A percentile compares a stretch with the other conserved stretches of the same genome.
Conservation (phyloP, 92 coral and sea anemone species). For the Epizoanthus illoricatus region DNA sequence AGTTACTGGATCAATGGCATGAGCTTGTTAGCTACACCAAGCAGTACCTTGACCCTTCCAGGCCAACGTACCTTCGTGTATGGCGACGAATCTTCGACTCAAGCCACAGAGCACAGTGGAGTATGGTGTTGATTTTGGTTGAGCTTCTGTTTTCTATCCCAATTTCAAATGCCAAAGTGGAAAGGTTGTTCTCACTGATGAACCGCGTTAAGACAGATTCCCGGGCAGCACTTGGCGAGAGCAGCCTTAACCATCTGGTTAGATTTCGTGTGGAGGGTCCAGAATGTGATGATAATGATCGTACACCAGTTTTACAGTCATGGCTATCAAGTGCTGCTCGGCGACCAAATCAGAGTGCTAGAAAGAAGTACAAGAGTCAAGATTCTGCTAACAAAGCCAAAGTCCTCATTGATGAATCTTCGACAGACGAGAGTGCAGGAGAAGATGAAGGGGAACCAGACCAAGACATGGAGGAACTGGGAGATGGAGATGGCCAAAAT, state of each 20-base stretch:
- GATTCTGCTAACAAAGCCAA: conserved; percentile 48
- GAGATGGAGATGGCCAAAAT: conserved; percentile 43
- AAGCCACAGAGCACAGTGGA: conserved; percentile 54
- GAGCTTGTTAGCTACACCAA: conserved; percentile 52
- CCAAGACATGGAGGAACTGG: conserved; percentile 43
- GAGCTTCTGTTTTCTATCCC: conserved; percentile 73
- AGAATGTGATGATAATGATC: conserved; percentile 56
- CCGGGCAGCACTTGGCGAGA: conserved; percentile 58
- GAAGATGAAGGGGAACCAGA: conserved; percentile 34
- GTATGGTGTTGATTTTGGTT: conserved; percentile 60
- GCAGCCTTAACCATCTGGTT: conserved; percentile 53
- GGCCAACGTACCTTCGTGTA: conserved; percentile 65
- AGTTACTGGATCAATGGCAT: conserved; percentile 68
- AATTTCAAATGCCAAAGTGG: conserved; percentile 80
- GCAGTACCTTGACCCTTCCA: conserved; percentile 69
- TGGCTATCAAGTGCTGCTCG: conserved; percentile 58
- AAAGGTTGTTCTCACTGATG: conserved; percentile 72
- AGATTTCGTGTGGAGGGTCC: conserved; percentile 65
- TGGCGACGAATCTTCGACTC: conserved; percentile 70
- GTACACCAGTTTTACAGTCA: conserved; percentile 55
- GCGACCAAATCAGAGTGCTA: conserved; percentile 44
- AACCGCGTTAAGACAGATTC: conserved; percentile 70
- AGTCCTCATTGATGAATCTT: conserved; percentile 60
- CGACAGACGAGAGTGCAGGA: conserved; percentile 55
- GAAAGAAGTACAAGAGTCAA: conserved; percentile 49